Base-by-base conservation (phyloP, 1,140 invertebrate genomes). In the Zaprionus lachaisei region DNA sequence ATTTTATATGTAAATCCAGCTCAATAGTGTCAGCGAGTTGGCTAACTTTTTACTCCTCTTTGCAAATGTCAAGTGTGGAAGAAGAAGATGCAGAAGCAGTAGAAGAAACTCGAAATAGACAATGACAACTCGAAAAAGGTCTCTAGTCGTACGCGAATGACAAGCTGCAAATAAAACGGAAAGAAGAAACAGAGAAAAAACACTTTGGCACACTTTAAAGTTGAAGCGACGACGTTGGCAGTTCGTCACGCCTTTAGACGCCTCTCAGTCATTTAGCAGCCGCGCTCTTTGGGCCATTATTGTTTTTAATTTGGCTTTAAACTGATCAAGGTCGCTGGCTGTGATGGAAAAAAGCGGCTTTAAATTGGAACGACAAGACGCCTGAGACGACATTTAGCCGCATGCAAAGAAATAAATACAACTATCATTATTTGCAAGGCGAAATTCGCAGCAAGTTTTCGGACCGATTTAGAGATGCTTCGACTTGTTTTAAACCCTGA, bases 201-300 rank as follows among this genome's bases (percentile, higher is more conserved):
- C 73, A 80, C 81, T 89, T 87, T 87, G 83, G 83, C 83, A 87
- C 83, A 89, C 83, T 87, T 87, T 83, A 70, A 60, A 86, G 67
- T 60, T 71, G 68, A 57, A 68, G 75, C 79, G 79, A 66, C 70
- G 63, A 81, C 76, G 77, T 89, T 84, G 81, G 81, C 84, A 83
- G 84, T 87, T 84, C 81, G 83, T 87, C 81, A 87, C 83, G 83
- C 83, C 83, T 87, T 77, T 68, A 89, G 84, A 84, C 83, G 84
- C 78, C 74, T 78, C 84, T 71, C 77, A 69, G 82, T 81, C 82
- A 81, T 84, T 85, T 84, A 68, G 78, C 70, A 72, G 81, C 60
- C 81, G 74, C 41, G 55, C 75, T 89, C 79, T 83, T 60, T 77
- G 77, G 77, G 74, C 83, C 68, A 89, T 87, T 89, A 87, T 89